Evolutionary conservation across 2,113 vertebrate genomes (phyloP).

Genomic region (Tylochromis polylepis): DNA sequence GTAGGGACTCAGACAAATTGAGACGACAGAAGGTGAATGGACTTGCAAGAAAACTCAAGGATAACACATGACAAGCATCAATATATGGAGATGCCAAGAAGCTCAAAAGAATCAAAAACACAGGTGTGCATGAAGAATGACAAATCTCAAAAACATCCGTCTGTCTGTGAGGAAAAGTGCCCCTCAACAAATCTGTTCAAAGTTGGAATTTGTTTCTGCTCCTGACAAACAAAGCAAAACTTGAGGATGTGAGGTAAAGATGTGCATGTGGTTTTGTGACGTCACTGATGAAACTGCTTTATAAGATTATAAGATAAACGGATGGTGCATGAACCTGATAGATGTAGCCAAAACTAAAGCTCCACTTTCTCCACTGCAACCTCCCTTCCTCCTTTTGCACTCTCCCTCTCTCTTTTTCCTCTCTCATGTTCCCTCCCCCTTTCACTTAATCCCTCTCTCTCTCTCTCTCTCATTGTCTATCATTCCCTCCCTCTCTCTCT

Average conservation of each 20-base stretch:
- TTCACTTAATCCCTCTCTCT: slow-evolving; percentile 23
- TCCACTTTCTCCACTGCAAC: slow-evolving; percentile 59
- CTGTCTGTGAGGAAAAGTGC: neutral
- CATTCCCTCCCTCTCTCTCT: neutral
- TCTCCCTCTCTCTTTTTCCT: neutral
- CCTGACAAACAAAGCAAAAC: neutral
- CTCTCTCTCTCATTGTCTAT: neutral
- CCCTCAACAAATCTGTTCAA: neutral
- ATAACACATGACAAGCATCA: neutral
- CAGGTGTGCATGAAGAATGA: neutral
- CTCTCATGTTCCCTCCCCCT: slow-evolving; percentile 17
- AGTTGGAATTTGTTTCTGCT: neutral
- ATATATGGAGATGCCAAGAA: neutral
- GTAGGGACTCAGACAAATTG: neutral
- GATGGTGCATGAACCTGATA: slow-evolving; percentile 46
- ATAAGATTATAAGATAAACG: slow-evolving; percentile 38
- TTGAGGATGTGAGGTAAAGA: neutral
- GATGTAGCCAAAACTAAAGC: slow-evolving; percentile 51
- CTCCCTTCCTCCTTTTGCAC: slow-evolving; percentile 21
- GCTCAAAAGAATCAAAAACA: neutral
- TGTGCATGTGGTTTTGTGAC: slow-evolving; percentile 26
- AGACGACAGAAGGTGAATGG: slow-evolving; percentile 5
- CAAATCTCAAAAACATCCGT: neutral
- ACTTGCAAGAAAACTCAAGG: neutral
- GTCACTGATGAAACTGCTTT: slow-evolving; percentile 4